These are phyloP conservation scores for Hydrotaea cyrtoneurina DNA, from an alignment of 2,888 invertebrate species.

Conservation along the genomic window DNA sequence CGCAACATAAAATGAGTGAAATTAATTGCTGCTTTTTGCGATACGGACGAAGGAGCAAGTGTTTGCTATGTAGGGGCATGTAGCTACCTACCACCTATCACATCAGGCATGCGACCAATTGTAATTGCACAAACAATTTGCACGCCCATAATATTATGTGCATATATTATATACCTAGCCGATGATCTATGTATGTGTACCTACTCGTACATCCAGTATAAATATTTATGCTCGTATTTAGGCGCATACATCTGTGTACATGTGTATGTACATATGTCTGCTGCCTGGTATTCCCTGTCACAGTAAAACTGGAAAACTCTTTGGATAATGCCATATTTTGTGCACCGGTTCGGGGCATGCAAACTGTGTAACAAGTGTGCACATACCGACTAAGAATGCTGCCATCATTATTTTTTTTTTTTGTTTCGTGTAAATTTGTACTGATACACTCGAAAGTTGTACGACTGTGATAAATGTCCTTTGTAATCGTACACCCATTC, in stretches of 20 bases:
- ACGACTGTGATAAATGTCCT: no score
- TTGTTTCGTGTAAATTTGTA: not conserved
- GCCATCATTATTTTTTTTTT: no score
- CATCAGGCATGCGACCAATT: slow-evolving; percentile 39
- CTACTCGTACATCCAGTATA: not conserved
- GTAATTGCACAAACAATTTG: slow-evolving; percentile 52
- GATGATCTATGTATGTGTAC: not conserved
- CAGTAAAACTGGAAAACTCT: not conserved
- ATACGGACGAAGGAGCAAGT: not conserved
- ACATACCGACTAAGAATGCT: not conserved
- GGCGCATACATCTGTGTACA: not conserved
- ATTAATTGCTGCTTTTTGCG: slow-evolving; percentile 51
- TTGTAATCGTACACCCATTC: no score
- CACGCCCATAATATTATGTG: slow-evolving; percentile 51
- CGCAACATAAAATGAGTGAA: slow-evolving; percentile 45
- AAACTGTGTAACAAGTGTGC: slow-evolving; percentile 9
- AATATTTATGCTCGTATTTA: not conserved
- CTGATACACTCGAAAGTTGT: not conserved
- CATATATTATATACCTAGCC: slow-evolving; percentile 19
- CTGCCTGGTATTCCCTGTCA: slow-evolving; percentile 15
- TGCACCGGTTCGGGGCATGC: not conserved
- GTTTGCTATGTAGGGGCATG: not conserved
- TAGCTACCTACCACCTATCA: slow-evolving; percentile 11
- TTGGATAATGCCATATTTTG: not conserved
- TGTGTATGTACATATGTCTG: not conserved